phyloP scores from a whole-genome alignment of 2,797 vertebrate genomes.

The Pipistrellus kuhlii region DNA sequence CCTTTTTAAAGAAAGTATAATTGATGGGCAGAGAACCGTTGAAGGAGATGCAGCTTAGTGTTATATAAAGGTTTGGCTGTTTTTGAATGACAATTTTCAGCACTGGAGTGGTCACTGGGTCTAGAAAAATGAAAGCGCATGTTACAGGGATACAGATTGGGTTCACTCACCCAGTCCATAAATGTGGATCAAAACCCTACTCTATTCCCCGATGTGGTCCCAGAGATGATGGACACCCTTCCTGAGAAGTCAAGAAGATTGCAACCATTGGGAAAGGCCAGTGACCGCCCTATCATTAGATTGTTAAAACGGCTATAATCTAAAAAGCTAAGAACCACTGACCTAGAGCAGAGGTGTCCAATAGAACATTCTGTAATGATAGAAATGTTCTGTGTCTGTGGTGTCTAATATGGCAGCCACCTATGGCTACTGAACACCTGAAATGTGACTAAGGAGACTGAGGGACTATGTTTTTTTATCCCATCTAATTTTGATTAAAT shows the following conservation, averaged over 20 bases:
- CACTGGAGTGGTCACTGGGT: slow-evolving; percentile 76
- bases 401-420: neutral
- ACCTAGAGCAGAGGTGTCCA: neutral
- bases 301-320: neutral
- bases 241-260: neutral
- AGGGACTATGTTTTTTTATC: neutral
- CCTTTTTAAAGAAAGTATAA: slow-evolving; percentile 78
- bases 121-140: slow-evolving; percentile 65
- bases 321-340: neutral
- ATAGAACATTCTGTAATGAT: neutral
- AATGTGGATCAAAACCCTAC: neutral
- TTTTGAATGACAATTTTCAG: slow-evolving; percentile 68
- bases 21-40: slow-evolving; percentile 78
- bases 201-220: neutral
- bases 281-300: neutral
- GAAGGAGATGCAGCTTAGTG: slow-evolving; percentile 69
- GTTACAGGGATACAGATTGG: neutral
- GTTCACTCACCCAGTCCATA: neutral
- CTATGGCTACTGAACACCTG: neutral
- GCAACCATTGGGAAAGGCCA: neutral
- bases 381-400: neutral
- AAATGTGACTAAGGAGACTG: neutral
- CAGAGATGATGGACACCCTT: neutral
- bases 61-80: slow-evolving; percentile 63
- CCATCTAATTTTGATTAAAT: neutral